Evolutionary conservation across 2,888 invertebrate genomes (phyloP), one percentile per base, ranked within the genome.

Genomic region (Dendrolimus pini): DNA sequence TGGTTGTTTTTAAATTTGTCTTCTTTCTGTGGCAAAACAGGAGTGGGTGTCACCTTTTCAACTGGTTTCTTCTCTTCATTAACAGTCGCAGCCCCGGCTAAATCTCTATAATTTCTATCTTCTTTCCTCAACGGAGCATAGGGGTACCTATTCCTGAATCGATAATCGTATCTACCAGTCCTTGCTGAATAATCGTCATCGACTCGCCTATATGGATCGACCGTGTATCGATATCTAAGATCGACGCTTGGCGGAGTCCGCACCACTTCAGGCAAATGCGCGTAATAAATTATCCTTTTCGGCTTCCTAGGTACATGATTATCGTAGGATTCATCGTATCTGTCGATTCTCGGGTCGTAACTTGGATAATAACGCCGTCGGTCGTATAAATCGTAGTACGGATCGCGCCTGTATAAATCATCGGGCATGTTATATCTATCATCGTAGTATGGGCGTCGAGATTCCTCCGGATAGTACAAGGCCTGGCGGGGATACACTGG

Each of bases 201-300:
- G 56, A 70, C 79, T 1, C 88, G 83, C 58, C 85, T 81, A 65
- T 90, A 89, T 9, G 91, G 89, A 61, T 89, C 91, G 0, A 73
- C 77, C 0, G 84, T 80, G 65, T 92, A 92, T 66, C 92, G 82
- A 68, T 92, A 92, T 56, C 92, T 80, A 52, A 91, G 74, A 72
- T 92, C 92, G 9, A 92, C 92, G 66, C 89, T 92, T 9, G 93
- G 91, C 18, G 93, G 93, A 30, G 93, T 91, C 57, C 94, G 84
- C 0, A 94, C 93, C 6, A 94, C 92, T 77, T 94, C 94, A 9
- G 94, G 94, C 41, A 94, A 79, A 72, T 94, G 94, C 0, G 94
- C 94, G 66, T 94, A 94, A 71, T 94, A 94, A 59, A 94, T 93
- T 58, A 94, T 93, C 60, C 94, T 89, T 68, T 92, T 92, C 8